Conservation (phyloP, 2,113 vertebrate species). For the Synchiropus splendidus region DNA sequence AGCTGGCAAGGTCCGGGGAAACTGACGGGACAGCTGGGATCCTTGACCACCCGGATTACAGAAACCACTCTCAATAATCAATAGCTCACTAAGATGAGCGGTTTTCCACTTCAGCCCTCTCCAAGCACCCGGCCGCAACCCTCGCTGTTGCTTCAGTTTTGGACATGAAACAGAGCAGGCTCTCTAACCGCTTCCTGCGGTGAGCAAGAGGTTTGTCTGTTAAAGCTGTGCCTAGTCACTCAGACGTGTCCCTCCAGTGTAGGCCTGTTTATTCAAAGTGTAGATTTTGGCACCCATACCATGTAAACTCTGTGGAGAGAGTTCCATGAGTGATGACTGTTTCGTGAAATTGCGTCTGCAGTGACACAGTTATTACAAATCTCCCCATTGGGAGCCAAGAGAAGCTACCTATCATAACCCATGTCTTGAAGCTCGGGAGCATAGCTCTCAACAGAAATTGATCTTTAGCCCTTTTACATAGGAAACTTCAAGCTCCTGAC, state of each 20-base stretch:
- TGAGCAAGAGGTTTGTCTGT: constrained; percentile 16
- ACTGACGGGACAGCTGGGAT: constrained; percentile 45
- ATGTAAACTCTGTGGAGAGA: constrained; percentile 23
- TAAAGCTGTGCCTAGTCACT: constrained; percentile 22
- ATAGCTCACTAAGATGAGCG: constrained; percentile 39
- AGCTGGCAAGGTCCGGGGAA: constrained; percentile 41
- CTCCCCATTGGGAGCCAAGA: neutral
- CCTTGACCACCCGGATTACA: constrained; percentile 50
- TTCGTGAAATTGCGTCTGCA: constrained; percentile 11
- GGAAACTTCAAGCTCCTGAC: no score
- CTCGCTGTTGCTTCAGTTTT: constrained; percentile 33
- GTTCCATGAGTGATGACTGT: neutral
- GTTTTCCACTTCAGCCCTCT: constrained; percentile 36
- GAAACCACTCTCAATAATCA: constrained; percentile 34
- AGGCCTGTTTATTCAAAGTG: constrained; percentile 24
- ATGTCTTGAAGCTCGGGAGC: no score
- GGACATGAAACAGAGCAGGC: constrained; percentile 31
- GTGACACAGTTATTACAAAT: constrained; percentile 20
- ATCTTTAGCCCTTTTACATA: no score
- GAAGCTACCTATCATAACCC: constrained; percentile 2
- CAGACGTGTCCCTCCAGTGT: constrained; percentile 14
- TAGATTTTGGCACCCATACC: constrained; percentile 12
- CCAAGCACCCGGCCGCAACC: constrained; percentile 31
- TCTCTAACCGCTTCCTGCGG: constrained; percentile 22
- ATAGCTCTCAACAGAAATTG: no score